Evolutionary conservation across 2,113 vertebrate species (phyloP).

Genomic region (Neomonachus schauinslandi): DNA sequence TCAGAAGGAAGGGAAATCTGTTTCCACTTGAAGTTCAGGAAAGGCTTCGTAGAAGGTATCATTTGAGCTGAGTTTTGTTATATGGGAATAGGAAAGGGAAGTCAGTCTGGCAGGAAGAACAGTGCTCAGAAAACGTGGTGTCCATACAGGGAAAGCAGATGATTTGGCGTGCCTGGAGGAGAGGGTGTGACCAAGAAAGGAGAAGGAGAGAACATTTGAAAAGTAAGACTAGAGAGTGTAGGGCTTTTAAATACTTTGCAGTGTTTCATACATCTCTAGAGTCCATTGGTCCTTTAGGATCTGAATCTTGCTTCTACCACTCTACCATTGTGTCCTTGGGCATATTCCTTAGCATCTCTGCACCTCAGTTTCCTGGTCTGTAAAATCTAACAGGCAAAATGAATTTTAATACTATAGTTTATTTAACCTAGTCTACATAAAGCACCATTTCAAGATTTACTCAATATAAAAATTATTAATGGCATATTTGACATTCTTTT

Average conservation of each 20-base stretch:
- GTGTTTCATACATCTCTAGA: neutral
- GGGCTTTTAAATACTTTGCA: neutral
- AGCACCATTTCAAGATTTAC: neutral
- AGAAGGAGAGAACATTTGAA: neutral
- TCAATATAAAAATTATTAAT: neutral
- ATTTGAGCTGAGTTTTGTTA: neutral
- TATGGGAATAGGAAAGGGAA: neutral
- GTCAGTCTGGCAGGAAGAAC: neutral
- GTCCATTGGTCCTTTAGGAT: neutral
- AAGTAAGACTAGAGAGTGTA: neutral
- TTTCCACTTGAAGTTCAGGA: neutral
- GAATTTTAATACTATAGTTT: slow-evolving; percentile 25
- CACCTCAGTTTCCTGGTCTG: neutral
- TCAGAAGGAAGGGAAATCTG: neutral
- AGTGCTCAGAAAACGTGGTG: neutral
- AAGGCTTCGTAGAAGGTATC: neutral
- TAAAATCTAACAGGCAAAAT: neutral
- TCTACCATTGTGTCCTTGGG: neutral
- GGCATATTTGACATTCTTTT: neutral
- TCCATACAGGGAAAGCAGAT: neutral
- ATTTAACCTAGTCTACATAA: neutral
- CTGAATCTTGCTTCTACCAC: neutral
- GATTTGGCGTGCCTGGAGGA: neutral
- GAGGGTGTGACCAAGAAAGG: neutral
- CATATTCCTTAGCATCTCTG: neutral